phyloP scores from a whole-genome alignment of 1,140 invertebrate species.

The Saccostrea glomerata region DNA sequence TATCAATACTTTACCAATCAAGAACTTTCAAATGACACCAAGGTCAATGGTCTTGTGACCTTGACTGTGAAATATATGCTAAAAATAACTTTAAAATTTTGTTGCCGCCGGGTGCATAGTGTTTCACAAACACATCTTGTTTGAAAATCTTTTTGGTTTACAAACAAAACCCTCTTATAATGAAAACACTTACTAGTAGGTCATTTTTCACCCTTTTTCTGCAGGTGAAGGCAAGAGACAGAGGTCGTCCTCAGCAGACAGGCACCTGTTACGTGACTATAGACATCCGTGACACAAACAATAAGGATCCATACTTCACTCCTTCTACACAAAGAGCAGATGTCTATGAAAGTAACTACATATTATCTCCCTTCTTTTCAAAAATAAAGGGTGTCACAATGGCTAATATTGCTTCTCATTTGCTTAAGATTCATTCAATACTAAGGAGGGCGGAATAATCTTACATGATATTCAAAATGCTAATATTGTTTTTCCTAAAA shows the following conservation, averaged over 20 bases:
- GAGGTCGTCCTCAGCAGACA: constrained; percentile 88
- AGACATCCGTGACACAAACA: constrained; percentile 86
- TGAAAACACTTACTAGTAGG: not conserved
- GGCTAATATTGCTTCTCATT: too few species aligned
- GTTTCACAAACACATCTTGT: not conserved
- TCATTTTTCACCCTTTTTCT: constrained; percentile 29
- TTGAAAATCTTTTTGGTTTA: not conserved
- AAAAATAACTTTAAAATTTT: too few species aligned
- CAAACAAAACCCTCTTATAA: not conserved
- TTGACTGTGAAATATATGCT: too few species aligned
- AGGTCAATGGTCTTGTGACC: too few species aligned
- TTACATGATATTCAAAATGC: too few species aligned
- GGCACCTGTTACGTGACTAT: constrained; percentile 87
- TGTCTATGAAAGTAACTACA: constrained; percentile 81
- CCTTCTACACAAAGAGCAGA: constrained; percentile 90
- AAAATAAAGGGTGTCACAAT: too few species aligned
- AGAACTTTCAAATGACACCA: too few species aligned
- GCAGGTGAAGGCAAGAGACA: constrained; percentile 88
- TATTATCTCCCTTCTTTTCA: not conserved
- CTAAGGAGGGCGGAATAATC: too few species aligned
- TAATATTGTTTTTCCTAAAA: not conserved
- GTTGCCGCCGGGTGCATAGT: too few species aligned
- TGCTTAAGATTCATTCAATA: too few species aligned
- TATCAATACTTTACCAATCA: too few species aligned
- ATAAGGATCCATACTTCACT: constrained; percentile 92